Evolutionary conservation across 2,888 invertebrate genomes (phyloP), one percentile per base, ranked within the genome.

Genomic region (Balanococcus diminutus): DNA sequence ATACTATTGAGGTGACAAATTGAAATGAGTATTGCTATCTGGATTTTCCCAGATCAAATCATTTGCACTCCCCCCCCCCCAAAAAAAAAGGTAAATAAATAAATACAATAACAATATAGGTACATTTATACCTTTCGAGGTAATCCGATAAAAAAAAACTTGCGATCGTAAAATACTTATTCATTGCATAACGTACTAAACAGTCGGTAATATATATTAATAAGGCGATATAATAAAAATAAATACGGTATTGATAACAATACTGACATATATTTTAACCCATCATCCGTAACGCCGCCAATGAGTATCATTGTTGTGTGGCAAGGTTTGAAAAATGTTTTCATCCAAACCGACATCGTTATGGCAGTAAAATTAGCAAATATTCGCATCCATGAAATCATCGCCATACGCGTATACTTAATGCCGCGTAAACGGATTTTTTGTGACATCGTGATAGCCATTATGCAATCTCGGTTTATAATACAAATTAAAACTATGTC

Each of bases 361-460:
- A n/a, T 28, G 67, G 67, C 67, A 67, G 67, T 28, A 31, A 8
- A 56, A 67, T 67, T 67, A 67, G 28, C 67, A 67, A 67, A 67
- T 28, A 25, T 67, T 31, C 67, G 67, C 67, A 28, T 28, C 25
- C 67, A 28, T 67, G 67, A 67, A 67, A 67, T 67, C 67, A 67
- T 67, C 67, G 28, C 16, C 16, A n/a, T 39, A 14, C 14, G 11
- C 42, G 11, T 14, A 25, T 16, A 31, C 28, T 28, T 28, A 67
- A 67, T 28, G 14, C 67, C 67, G 67, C 67, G 28, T 31, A 67
- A 67, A 67, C 9, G 67, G 11, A 28, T 28, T 67, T 67, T 61
- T 46, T 56, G 56, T 56, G 56, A 56, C 56, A 56, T 56, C 56
- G 11, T 11, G 56, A 22, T 22, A 22, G 22, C 11, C 22, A 22